Percentiles rank a stretch among this genome's conserved stretches.
Conservation (phyloP, 2,888 invertebrate species). For the Seira ritae region DNA sequence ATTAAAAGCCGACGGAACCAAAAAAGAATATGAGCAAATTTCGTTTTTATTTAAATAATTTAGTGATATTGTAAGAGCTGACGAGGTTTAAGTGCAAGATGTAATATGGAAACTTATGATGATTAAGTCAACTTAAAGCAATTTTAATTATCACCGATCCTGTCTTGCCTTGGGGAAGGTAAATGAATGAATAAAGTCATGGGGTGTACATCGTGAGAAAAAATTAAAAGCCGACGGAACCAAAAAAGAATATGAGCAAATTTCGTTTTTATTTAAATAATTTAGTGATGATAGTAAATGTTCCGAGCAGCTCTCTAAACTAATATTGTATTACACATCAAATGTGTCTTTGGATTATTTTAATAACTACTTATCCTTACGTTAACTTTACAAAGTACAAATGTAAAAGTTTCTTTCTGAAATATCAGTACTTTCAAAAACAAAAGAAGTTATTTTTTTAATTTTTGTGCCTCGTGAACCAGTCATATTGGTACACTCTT, state of each 20-base stretch:
- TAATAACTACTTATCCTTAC: slow-evolving; percentile 23
- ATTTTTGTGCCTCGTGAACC: slow-evolving; percentile 22
- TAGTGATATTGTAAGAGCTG: slow-evolving; percentile 18
- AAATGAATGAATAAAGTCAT: background rate
- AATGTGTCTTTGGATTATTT: slow-evolving; percentile 19
- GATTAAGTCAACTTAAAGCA: too few relatives aligned
- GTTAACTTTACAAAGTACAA: slow-evolving; percentile 47
- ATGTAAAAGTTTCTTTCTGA: slow-evolving; percentile 49
- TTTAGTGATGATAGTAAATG: slow-evolving; percentile 36
- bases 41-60: slow-evolving; percentile 51
- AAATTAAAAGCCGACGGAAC: too few relatives aligned
- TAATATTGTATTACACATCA: too few relatives aligned
- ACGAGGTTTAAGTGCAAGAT: background rate
- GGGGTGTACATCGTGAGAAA: too few relatives aligned
- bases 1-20: too few relatives aligned
- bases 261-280: slow-evolving; percentile 50
- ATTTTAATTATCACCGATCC: too few relatives aligned
- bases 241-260: slow-evolving; percentile 37
- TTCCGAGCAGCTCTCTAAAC: slow-evolving; percentile 26
- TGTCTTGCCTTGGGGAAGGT: too few relatives aligned
- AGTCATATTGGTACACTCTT: too few relatives aligned
- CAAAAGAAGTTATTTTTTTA: too few relatives aligned
- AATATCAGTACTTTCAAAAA: slow-evolving; percentile 36
- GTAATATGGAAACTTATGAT: background rate
- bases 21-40: slow-evolving; percentile 39